A percentile compares a stretch with the other conserved stretches of the same genome.
Evolutionary conservation across 92 coral and sea anemone species (phyloP).

Genomic region (Pocillopora meandrina): DNA sequence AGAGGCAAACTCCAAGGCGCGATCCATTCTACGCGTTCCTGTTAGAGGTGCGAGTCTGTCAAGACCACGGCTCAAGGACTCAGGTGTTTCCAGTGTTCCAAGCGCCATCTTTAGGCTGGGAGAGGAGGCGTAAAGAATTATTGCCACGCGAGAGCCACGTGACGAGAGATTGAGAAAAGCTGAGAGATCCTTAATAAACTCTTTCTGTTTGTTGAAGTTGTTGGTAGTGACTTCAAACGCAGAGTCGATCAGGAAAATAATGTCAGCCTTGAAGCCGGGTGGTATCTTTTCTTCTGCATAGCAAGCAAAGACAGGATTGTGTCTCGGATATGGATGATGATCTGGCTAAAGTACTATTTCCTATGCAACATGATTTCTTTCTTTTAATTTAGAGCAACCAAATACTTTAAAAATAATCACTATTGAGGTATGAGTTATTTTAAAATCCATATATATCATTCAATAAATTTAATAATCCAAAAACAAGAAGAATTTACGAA

Average conservation of each 20-base stretch:
- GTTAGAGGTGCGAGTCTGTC: conserved; percentile 45
- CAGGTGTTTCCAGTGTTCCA: conserved; percentile 33
- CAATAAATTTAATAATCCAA: too few species aligned
- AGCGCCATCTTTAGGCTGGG: conserved; percentile 27
- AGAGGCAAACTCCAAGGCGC: conserved; percentile 57
- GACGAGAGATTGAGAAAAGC: conserved; percentile 39
- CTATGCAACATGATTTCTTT: too few species aligned
- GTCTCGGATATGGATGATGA: too few species aligned
- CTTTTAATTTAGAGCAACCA: too few species aligned
- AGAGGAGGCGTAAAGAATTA: conserved; percentile 31
- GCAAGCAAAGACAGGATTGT: too few species aligned
- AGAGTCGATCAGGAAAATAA: conserved; percentile 70
- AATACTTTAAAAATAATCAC: too few species aligned
- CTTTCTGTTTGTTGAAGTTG: conserved; percentile 52
- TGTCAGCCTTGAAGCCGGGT: conserved; percentile 51
- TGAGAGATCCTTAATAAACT: conserved; percentile 49
- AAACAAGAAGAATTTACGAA: too few species aligned
- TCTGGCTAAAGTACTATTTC: too few species aligned
- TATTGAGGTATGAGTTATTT: too few species aligned
- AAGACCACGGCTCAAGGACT: conserved; percentile 35
- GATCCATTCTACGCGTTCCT: conserved; percentile 64
- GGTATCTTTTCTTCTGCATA: not conserved
- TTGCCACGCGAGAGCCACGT: conserved; percentile 44
- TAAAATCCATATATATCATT: too few species aligned
- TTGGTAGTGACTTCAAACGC: conserved; percentile 56